phyloP scores from a whole-genome alignment of 2,888 invertebrate genomes.

The Hemaris fuciformis region DNA sequence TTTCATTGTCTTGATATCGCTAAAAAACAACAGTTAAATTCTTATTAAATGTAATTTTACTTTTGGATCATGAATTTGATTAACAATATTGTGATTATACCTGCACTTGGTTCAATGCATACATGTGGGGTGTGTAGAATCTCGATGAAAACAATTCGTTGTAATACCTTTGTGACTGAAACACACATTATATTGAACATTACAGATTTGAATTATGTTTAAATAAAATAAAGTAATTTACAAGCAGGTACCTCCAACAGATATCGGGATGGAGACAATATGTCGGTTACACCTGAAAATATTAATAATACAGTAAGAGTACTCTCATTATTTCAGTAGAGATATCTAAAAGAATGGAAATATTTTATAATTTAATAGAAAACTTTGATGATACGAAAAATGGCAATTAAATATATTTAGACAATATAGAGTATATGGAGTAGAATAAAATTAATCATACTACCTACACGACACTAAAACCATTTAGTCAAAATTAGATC shows the following conservation, averaged over 20 bases:
- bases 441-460: background rate
- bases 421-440: background rate
- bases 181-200: too few species aligned
- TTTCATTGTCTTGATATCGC: slow-evolving; percentile 26
- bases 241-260: slow-evolving; percentile 64
- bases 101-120: slow-evolving; percentile 28
- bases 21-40: slow-evolving; percentile 11
- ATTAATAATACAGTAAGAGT: too few species aligned
- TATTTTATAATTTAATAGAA: too few species aligned
- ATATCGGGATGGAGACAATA: slow-evolving; percentile 56
- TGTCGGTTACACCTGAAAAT: slow-evolving; percentile 35
- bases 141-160: slow-evolving; percentile 51
- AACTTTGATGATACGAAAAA: too few species aligned
- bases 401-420: too few species aligned
- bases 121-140: slow-evolving; percentile 30
- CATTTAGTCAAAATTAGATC: too few species aligned
- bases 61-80: too few species aligned
- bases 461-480: background rate
- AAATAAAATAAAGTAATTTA: too few species aligned
- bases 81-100: slow-evolving; percentile 18
- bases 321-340: too few species aligned
- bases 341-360: too few species aligned
- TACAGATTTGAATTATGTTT: too few species aligned
- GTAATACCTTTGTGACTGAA: slow-evolving; percentile 63
- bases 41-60: too few species aligned